These are phyloP conservation scores for Clistopyga incitator DNA, from an alignment of 2,888 invertebrate species.

Conservation along the genomic window DNA sequence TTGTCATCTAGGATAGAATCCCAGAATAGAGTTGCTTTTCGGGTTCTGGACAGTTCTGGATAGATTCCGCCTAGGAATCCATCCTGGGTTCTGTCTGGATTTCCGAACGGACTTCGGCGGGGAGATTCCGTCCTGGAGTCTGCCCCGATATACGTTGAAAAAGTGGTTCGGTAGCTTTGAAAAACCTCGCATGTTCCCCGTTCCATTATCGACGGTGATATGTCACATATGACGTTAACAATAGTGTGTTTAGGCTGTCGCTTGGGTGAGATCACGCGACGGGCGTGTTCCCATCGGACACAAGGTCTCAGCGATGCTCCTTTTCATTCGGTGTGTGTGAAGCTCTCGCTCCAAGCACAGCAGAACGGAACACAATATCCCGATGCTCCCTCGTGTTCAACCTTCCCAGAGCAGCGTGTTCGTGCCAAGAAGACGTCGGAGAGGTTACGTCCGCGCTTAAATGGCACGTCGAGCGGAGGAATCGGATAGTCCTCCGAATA, in stretches of 20 bases:
- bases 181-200: background rate
- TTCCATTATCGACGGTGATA: background rate
- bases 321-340: background rate
- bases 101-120: too few relatives aligned
- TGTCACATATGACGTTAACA: background rate
- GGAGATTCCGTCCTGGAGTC: too few relatives aligned
- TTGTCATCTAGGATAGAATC: too few relatives aligned
- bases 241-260: background rate
- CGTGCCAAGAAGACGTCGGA: conserved; percentile 35
- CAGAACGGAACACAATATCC: background rate
- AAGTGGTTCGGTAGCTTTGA: background rate
- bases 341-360: background rate
- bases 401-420: background rate
- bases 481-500: conserved; percentile 65
- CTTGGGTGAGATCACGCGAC: background rate
- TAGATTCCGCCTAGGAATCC: too few relatives aligned
- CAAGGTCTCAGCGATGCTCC: background rate
- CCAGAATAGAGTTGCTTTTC: too few relatives aligned
- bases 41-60: too few relatives aligned
- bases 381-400: conserved; percentile 8
- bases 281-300: background rate
- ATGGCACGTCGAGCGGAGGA: conserved; percentile 47
- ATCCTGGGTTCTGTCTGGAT: too few relatives aligned
- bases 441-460: conserved; percentile 8
- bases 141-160: too few relatives aligned